Evolutionary conservation across 1,140 invertebrate genomes (phyloP), one percentile per base, ranked within the genome.

Genomic region (Tenebrio molitor): DNA sequence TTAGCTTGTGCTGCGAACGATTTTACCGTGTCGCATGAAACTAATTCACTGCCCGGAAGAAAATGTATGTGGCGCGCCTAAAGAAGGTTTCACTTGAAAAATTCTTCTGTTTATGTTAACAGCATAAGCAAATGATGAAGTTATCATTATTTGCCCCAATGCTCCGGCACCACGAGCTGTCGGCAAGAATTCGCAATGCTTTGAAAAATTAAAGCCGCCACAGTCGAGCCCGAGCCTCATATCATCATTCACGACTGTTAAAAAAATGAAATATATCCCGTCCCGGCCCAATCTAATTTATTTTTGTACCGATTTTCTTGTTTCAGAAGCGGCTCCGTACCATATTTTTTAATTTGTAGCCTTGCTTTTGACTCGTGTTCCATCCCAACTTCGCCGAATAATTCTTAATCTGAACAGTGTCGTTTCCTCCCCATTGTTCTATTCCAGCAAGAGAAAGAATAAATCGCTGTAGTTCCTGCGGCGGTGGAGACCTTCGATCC

Each of bases 311-410:
- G 44, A 50, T 50, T 50, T 50, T 39, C 36, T 39, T 21, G 44
- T 21, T 50, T 53, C 17, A 2, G 36, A 5, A n/a, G 36, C 36
- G 12, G 36, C 7, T 14, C 23, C 19, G 19, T 21, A n/a, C 46
- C 23, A 58, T 25, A 53, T 58, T 58, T 58, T 25, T 58, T 58
- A 58, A 58, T 58, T 58, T 33, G 12, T 46, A 39, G 36, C 36
- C 36, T 39, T 39, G 50, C 23, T 58, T 58, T 58, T 58, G 23
- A 58, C 50, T 58, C 23, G 8, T 25, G 23, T 25, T 25, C 12
- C 50, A 58, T 53, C 46, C 36, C 21, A 53, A 53, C 46, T 53
- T 53, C 23, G 46, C 8, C 46, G 46, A 53, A 53, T 53, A 53
- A 53, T 25, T 58, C 23, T 58, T 58, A 58, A 58, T 53, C 46